phyloP scores from a whole-genome alignment of 2,113 vertebrate genomes.

The Eolophus roseicapilla region DNA sequence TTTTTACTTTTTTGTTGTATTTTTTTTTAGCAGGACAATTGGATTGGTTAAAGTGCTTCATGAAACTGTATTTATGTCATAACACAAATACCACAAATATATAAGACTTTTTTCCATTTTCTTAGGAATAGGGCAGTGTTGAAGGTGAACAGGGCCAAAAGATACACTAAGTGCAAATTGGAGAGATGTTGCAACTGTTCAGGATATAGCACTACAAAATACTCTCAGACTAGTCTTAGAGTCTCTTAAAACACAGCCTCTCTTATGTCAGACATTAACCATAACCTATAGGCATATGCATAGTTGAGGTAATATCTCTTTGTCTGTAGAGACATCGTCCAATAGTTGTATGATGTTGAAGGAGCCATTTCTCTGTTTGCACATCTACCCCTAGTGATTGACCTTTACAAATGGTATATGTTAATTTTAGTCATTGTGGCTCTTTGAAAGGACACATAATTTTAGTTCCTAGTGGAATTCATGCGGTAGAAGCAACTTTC shows the following conservation, averaged over 20 bases:
- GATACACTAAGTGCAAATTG: not conserved
- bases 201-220: not conserved
- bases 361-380: not conserved
- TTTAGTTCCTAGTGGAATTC: not conserved
- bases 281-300: not conserved
- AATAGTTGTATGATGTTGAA: not conserved
- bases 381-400: not conserved
- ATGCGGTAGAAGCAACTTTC: not conserved
- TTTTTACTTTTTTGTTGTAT: no score
- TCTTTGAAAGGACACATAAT: not conserved
- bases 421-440: not conserved
- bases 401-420: not conserved
- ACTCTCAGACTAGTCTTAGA: not conserved
- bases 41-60: not conserved
- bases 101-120: not conserved
- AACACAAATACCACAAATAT: not conserved
- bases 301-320: not conserved
- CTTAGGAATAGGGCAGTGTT: not conserved
- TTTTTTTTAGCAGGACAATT: not conserved
- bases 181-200: not conserved
- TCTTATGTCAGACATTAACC: not conserved
- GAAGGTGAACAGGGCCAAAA: not conserved
- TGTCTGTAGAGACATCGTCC: not conserved
- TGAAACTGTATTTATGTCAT: not conserved
- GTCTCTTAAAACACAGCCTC: not conserved